These are phyloP conservation scores for Pantherophis alleghaniensis DNA, from an alignment of 2,797 vertebrate genomes.

Conservation along the genomic window DNA sequence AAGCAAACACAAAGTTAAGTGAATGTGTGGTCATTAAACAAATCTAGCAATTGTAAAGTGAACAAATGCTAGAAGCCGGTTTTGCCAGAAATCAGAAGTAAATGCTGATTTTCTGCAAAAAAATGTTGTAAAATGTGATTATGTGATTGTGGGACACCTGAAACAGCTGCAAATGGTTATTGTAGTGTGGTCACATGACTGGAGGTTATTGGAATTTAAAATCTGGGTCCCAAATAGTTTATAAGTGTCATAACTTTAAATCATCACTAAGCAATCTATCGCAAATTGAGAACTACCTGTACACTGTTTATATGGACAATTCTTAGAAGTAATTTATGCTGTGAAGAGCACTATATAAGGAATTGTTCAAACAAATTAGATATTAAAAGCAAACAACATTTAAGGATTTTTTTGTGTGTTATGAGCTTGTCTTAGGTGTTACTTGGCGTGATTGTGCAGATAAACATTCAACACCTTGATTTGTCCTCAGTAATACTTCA, in stretches of 20 bases:
- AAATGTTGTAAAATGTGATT: too few relatives aligned
- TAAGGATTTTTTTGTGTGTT: not conserved
- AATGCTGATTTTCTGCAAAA: too few relatives aligned
- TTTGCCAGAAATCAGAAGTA: not conserved
- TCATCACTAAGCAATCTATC: too few relatives aligned
- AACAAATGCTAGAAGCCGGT: not conserved
- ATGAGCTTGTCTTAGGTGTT: not conserved
- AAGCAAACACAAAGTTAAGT: not conserved
- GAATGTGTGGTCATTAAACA: not conserved
- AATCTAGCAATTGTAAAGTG: not conserved
- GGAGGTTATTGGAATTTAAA: too few relatives aligned
- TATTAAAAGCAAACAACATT: not conserved
- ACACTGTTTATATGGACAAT: not conserved
- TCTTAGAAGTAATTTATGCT: not conserved
- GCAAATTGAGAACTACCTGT: too few relatives aligned
- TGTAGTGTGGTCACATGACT: too few relatives aligned
- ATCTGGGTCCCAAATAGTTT: too few relatives aligned
- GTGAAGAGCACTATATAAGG: not conserved
- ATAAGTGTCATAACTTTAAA: too few relatives aligned
- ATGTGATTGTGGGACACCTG: too few relatives aligned
- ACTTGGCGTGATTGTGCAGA: not conserved
- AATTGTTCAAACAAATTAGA: not conserved
- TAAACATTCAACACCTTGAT: not conserved
- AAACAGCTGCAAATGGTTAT: too few relatives aligned
- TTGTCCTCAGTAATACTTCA: not conserved